Conservation (phyloP, 2,113 vertebrate genomes). For the Anhinga anhinga region DNA sequence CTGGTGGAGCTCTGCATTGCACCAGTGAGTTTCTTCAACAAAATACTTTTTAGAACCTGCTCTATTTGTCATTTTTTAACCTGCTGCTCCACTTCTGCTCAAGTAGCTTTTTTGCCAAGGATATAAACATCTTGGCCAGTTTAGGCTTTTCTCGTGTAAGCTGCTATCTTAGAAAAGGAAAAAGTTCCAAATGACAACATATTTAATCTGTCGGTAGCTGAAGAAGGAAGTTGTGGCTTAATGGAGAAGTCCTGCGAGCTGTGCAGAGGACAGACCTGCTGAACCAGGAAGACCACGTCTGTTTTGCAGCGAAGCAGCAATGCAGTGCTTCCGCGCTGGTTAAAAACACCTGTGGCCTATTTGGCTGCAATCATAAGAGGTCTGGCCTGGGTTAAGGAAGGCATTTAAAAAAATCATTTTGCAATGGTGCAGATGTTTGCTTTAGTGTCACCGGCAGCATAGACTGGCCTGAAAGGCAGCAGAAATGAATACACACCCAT, state of each 20-base stretch:
- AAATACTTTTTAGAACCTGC: neutral
- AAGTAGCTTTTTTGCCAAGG: neutral
- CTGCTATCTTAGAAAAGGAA: neutral
- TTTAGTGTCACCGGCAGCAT: neutral
- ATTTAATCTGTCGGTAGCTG: neutral
- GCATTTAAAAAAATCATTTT: neutral
- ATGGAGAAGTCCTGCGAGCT: neutral
- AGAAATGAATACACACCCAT: neutral
- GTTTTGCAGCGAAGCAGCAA: neutral
- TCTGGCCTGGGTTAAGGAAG: neutral
- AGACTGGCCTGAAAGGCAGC: neutral
- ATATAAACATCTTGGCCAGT: neutral
- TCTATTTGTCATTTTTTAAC: neutral
- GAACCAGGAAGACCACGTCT: neutral
- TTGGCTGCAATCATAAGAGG: neutral
- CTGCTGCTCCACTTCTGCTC: neutral
- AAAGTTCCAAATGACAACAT: neutral
- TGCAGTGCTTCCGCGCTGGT: neutral
- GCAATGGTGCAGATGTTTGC: neutral
- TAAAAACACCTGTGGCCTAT: slow-evolving; percentile 35
- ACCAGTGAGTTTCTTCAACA: neutral
- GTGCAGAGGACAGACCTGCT: neutral
- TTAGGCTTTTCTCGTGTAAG: neutral
- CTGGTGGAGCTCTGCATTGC: neutral
- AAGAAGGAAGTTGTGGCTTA: slow-evolving; percentile 19